Percentiles rank a stretch among this genome's conserved stretches.
phyloP scores from a whole-genome alignment of 2,113 vertebrate genomes.

The Eclectus roratus region DNA sequence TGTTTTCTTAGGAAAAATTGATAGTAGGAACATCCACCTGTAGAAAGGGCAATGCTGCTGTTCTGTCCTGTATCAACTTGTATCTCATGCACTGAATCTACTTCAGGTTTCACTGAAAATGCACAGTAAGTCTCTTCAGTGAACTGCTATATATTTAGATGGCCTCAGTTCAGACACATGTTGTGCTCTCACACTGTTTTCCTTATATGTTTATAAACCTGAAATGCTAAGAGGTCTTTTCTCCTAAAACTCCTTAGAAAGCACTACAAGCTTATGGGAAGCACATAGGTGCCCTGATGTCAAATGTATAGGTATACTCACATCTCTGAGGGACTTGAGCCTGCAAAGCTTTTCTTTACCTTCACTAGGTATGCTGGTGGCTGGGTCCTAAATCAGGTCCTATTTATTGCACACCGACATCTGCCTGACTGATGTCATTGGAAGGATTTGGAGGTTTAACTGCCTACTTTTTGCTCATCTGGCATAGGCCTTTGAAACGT shows the following conservation, averaged over 20 bases:
- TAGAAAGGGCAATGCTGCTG: conserved; percentile 1
- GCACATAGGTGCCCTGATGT: neutral
- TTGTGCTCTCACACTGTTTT: conserved; percentile 27
- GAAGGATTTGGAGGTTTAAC: neutral
- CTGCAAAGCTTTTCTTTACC: neutral
- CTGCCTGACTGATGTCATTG: neutral
- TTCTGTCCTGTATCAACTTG: conserved; percentile 41
- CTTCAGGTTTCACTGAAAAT: conserved; percentile 69
- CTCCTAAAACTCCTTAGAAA: neutral
- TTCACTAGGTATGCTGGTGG: neutral
- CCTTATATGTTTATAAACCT: conserved; percentile 52
- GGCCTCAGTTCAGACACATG: conserved; percentile 49
- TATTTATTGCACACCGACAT: neutral
- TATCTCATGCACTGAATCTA: conserved; percentile 58
- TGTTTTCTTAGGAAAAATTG: conserved; percentile 24
- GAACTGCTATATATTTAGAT: conserved; percentile 41
- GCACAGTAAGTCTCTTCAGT: conserved; percentile 33
- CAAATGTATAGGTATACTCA: neutral
- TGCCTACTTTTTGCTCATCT: neutral
- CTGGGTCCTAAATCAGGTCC: neutral
- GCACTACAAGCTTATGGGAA: neutral
- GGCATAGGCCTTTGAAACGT: neutral
- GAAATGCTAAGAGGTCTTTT: conserved; percentile 48
- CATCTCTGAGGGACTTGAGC: neutral
- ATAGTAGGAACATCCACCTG: conserved; percentile 7